Evolutionary conservation across 2,797 vertebrate species (phyloP).

Genomic region (Anguilla anguilla): DNA sequence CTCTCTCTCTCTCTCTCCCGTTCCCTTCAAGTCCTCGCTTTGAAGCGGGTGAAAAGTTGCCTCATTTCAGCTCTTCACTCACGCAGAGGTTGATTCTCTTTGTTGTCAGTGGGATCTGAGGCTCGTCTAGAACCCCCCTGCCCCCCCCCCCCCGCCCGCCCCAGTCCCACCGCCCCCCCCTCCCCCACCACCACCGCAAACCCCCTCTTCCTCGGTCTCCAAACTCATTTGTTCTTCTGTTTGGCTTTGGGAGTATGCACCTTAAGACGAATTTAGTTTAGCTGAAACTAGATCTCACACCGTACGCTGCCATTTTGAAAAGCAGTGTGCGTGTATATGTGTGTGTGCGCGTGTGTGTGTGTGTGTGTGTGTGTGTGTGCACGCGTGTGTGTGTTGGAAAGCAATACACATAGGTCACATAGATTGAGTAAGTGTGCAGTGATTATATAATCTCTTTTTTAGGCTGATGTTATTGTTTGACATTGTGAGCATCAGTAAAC

Average conservation of each 20-base stretch:
- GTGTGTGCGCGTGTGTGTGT: no score
- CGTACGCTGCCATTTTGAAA: background rate
- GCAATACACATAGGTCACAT: background rate
- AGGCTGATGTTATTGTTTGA: background rate
- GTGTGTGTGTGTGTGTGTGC: no score
- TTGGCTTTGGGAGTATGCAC: background rate
- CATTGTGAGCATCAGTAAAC: background rate
- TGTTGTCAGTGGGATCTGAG: slow-evolving; percentile 34
- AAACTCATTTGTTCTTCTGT: background rate
- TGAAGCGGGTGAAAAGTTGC: slow-evolving; percentile 17
- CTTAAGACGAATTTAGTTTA: slow-evolving; percentile 2
- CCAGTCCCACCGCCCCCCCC: background rate
- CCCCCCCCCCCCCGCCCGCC: background rate
- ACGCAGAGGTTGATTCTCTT: background rate
- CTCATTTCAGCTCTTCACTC: slow-evolving; percentile 19
- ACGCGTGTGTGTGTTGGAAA: background rate
- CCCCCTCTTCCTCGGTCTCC: background rate
- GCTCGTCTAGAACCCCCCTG: background rate
- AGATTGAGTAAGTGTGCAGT: background rate
- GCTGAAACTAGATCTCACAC: background rate
- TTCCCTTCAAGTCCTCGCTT: background rate
- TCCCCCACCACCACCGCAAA: background rate
- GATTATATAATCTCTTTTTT: background rate
- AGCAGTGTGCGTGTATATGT: background rate
- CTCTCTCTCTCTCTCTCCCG: background rate